Evolutionary conservation across 2,888 invertebrate genomes (phyloP).

Genomic region (Eudasyphora cyanicolor): DNA sequence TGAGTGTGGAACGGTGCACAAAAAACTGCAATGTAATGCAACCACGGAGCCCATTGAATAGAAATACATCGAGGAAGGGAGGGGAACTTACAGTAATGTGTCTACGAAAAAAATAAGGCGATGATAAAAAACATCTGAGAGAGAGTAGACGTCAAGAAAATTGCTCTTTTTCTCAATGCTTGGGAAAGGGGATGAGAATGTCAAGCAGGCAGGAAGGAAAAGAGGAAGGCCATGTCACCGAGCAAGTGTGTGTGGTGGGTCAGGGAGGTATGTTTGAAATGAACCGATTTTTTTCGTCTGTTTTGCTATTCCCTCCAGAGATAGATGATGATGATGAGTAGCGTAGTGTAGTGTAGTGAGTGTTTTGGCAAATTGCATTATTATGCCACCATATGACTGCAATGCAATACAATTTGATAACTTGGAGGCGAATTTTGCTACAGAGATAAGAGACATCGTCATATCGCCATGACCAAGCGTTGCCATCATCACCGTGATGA

Average conservation of each 20-base stretch:
- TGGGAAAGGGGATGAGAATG: neutral
- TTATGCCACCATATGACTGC: slow-evolving; percentile 77
- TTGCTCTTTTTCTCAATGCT: neutral
- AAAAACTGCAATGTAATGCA: slow-evolving; percentile 29
- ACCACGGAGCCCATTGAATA: neutral
- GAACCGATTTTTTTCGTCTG: neutral
- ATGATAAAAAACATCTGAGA: neutral
- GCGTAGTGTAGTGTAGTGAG: no score
- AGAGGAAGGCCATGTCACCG: neutral
- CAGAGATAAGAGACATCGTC: slow-evolving; percentile 38
- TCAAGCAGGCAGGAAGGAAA: no score
- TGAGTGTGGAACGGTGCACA: neutral
- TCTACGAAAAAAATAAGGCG: slow-evolving; percentile 17
- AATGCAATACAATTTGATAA: slow-evolving; percentile 69
- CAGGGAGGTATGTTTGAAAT: slow-evolving; percentile 44
- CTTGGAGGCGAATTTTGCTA: neutral
- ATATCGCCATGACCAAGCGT: neutral
- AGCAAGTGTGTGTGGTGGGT: slow-evolving; percentile 1
- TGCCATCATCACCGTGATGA: slow-evolving; percentile 4
- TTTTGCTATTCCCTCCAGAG: slow-evolving; percentile 18
- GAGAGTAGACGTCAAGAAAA: neutral
- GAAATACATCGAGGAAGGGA: neutral
- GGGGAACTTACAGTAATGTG: slow-evolving; percentile 29
- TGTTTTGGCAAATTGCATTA: slow-evolving; percentile 76
- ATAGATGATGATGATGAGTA: slow-evolving; percentile 41